phyloP scores from a whole-genome alignment of 2,797 vertebrate species.

The Aselliscus stoliczkanus region DNA sequence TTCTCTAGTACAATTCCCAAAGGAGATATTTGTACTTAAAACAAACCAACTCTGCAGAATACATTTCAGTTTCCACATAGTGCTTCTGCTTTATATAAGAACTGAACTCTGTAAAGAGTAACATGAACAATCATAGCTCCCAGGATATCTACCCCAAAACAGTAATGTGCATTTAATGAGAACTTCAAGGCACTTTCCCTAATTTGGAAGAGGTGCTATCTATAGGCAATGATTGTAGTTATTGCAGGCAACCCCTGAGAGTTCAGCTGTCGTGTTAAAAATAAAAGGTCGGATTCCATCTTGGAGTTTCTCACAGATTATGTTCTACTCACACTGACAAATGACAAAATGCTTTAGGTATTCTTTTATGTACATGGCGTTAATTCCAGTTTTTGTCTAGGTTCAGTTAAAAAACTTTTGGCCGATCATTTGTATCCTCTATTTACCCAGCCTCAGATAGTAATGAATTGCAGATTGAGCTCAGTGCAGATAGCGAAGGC shows the following conservation, averaged over 20 bases:
- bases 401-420: constrained; percentile 5
- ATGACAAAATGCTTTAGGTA: constrained; percentile 32
- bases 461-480: not conserved
- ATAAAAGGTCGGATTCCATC: constrained; percentile 64
- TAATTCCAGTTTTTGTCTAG: not conserved
- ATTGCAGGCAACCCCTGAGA: constrained; percentile 51
- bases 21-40: constrained; percentile 43
- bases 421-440: not conserved
- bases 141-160: constrained; percentile 46
- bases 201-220: constrained; percentile 61
- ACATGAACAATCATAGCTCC: constrained; percentile 42
- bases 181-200: constrained; percentile 63
- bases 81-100: constrained; percentile 33
- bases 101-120: constrained; percentile 41
- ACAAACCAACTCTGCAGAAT: constrained; percentile 24
- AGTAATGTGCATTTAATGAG: constrained; percentile 65
- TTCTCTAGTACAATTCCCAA: constrained; percentile 9
- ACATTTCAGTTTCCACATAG: not conserved
- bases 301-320: constrained; percentile 51
- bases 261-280: constrained; percentile 72
- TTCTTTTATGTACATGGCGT: not conserved
- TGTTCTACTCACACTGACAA: constrained; percentile 17
- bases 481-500: not conserved
- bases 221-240: constrained; percentile 53
- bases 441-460: not conserved